phyloP scores from a whole-genome alignment of 2,113 vertebrate genomes.

The Sapayoa aenigma region DNA sequence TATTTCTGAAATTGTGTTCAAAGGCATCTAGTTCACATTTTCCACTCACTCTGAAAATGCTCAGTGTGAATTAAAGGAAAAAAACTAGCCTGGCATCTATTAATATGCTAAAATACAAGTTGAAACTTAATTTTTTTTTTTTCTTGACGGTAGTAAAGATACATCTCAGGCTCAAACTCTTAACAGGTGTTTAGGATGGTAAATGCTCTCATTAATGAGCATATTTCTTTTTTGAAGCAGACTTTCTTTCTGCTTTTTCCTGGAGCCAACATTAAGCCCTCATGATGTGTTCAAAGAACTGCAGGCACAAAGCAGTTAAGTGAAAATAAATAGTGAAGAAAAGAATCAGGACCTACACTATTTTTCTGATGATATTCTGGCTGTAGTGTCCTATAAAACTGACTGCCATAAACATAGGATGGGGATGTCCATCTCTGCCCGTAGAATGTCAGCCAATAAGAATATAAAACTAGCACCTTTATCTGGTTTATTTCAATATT shows the following conservation, averaged over 20 bases:
- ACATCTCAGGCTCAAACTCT: background rate
- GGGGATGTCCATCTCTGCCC: background rate
- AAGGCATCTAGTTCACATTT: background rate
- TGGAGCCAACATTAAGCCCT: background rate
- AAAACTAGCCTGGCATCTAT: background rate
- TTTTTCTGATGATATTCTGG: background rate
- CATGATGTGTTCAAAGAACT: background rate
- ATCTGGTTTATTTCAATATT: background rate
- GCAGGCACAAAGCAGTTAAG: background rate
- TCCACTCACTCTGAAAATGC: background rate
- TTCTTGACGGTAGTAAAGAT: background rate
- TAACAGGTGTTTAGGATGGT: background rate
- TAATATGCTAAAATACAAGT: background rate
- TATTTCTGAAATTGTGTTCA: background rate
- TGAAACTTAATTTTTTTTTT: background rate
- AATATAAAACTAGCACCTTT: background rate
- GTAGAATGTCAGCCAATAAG: background rate
- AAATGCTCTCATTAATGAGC: background rate
- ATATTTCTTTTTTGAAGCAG: background rate
- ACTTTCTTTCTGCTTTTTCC: background rate
- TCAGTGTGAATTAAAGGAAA: background rate
- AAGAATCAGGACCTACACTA: background rate
- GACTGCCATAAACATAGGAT: background rate
- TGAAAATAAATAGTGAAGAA: background rate
- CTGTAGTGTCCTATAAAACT: background rate